Base-by-base conservation (phyloP, 2,797 vertebrate genomes). In the Agapornis canus region DNA sequence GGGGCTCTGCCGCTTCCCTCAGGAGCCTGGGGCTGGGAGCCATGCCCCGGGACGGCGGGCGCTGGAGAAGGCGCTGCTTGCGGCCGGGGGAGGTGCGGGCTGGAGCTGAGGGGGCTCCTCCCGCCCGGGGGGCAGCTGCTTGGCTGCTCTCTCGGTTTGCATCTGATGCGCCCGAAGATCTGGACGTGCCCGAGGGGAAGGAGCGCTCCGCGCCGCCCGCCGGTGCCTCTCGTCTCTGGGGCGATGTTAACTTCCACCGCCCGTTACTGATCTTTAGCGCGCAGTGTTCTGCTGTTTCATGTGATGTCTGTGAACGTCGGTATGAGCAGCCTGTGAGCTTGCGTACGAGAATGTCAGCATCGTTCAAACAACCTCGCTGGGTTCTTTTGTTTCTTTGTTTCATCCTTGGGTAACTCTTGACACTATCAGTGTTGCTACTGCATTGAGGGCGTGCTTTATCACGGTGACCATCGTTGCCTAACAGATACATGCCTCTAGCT, bases 321-420 rank as follows among this genome's bases (percentile, higher is more conserved):
- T 35, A 3, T 19, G 37, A 91, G 3, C 45, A 42, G 54, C 42
- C 70, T 21, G 21, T 37, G 13, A 42, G 20, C 39, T 51, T 72
- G 18, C 5, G 0, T 56, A 7, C 21, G 1, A 10, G 1, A n/a
- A 16, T 8, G 63, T 79, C n/a, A 0, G 10, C 29, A 5, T 79
- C 82, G 61, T 59, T 25, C 8, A 3, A 39, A 70, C 25, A n/a
- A 19, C 3, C 20, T 64, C 37, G 37, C 27, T 6, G 37, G 22
- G 52, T 29, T 57, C 60, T 75, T 73, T 89, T 60, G 70, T 71
- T 78, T 86, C 76, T 77, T 65, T 82, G 71, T 89, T 78, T 60
- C 51, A 6, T 29, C 78, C 80, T 72, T 5, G 81, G 40, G 61
- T 40, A 6, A 11, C 48, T 52, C 26, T 23, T 31, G 63, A 37